Evolutionary conservation across 2,113 vertebrate species (phyloP), one percentile per base, ranked within the genome.

Genomic region (Myotis lucifugus): DNA sequence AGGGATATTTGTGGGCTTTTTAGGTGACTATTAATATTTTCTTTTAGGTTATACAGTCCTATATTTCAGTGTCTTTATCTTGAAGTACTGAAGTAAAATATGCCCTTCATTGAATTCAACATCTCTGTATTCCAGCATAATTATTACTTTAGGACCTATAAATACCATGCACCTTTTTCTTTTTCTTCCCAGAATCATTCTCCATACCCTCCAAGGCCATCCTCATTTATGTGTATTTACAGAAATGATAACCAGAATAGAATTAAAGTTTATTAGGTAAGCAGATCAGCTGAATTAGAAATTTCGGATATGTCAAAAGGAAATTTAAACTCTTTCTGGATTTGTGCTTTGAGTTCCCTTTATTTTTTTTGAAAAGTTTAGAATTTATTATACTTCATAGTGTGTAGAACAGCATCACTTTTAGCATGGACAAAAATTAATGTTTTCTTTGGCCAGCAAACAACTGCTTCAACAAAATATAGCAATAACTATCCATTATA

Each of bases 251-350:
- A 52, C 15, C 81, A 32, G 59, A 72, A 46, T 8, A 61, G 9
- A 54, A 79, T 81, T 54, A 81, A 83, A 48, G 32, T 82, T 79
- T 69, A 42, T 76, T 95, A 86, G 50, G 15, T 81, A 81, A 82
- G 34, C 11, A 73, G 18, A 66, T 91, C 4, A 85, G 32, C 32
- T 73, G 59, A 85, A 73, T 86, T 77, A 87, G 25, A 59, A 70
- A 96, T 87, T 81, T 91, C 88, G 23, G 8, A 42, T 12, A 52
- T 90, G 18, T 89, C 56, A 52, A 74, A 97, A 87, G 46, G n/a
- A 96, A 88, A 93, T 82, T 52, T 92, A 76, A 95, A 54, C 52
- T 77, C 2, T 66, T 93, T 90, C 40, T 89, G 8, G 23, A 13
- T 72, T 95, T 85, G 18, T 90, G 21, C 29, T 92, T 96, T 70